Evolutionary conservation across 1,140 invertebrate genomes (phyloP).

Genomic region (Bacillus rossius): DNA sequence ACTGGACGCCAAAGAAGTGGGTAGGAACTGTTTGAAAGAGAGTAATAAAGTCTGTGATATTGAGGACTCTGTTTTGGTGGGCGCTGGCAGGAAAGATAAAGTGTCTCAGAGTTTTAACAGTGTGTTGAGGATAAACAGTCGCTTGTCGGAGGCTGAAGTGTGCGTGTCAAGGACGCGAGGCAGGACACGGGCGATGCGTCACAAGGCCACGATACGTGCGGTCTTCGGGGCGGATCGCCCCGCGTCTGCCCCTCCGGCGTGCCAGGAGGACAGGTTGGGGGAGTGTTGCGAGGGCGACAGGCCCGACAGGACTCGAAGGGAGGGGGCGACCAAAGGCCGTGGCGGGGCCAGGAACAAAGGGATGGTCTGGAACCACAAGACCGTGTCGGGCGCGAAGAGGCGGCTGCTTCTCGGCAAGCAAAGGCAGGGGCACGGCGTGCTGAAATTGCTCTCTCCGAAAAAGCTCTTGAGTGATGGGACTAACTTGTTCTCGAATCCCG

Average conservation of each 20-base stretch:
- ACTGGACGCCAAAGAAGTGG: not conserved
- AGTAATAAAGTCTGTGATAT: conserved; percentile 48
- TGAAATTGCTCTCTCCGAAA: conserved; percentile 46
- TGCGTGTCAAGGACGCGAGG: conserved; percentile 67
- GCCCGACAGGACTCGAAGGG: not conserved
- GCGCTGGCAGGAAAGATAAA: conserved; percentile 61
- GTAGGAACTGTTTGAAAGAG: conserved; percentile 31
- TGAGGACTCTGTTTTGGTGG: conserved; percentile 46
- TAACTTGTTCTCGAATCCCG: not conserved
- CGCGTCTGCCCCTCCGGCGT: conserved; percentile 52
- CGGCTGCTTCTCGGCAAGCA: conserved; percentile 39
- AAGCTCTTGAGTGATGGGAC: conserved; percentile 20
- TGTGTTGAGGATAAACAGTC: conserved; percentile 56
- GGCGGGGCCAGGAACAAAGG: conserved; percentile 45
- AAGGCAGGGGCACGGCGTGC: conserved; percentile 46
- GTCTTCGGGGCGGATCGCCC: conserved; percentile 70
- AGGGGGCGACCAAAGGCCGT: not conserved
- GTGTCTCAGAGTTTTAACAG: conserved; percentile 46
- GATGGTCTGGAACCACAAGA: conserved; percentile 52
- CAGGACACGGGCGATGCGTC: conserved; percentile 57
- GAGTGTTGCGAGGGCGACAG: not conserved
- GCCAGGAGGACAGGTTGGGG: not conserved
- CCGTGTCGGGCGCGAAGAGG: conserved; percentile 45
- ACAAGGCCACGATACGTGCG: conserved; percentile 65
- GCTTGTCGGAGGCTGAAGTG: conserved; percentile 42